Conservation (phyloP, 2,797 vertebrate genomes). For the Sus cebifrons region DNA sequence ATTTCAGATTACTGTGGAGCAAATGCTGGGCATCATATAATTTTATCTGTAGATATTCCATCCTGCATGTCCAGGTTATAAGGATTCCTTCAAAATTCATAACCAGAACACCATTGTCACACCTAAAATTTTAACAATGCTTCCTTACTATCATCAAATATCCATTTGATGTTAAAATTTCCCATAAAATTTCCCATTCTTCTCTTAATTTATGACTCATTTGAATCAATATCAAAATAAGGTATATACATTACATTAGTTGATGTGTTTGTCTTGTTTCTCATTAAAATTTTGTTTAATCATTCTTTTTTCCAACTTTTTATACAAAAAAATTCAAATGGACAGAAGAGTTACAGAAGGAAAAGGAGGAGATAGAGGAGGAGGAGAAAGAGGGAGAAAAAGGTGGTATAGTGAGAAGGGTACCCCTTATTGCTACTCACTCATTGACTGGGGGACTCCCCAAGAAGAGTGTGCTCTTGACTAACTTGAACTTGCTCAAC, state of each 20-base stretch:
- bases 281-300: not conserved
- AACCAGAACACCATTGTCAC: not conserved
- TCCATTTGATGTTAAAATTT: not conserved
- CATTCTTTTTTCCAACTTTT: not conserved
- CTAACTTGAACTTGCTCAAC: not conserved
- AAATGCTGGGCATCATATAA: not conserved
- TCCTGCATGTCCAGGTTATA: not conserved
- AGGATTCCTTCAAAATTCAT: not conserved
- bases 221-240: constrained; percentile 12
- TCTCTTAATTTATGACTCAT: not conserved
- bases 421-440: not conserved
- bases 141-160: not conserved
- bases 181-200: not conserved
- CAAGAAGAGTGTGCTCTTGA: not conserved
- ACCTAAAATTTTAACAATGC: not conserved
- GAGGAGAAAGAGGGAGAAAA: not conserved
- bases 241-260: not conserved
- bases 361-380: not conserved
- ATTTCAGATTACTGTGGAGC: not conserved
- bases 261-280: not conserved
- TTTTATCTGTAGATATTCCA: not conserved
- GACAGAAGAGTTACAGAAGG: not conserved
- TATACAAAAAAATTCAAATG: not conserved
- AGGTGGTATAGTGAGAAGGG: not conserved
- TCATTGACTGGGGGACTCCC: too few species aligned